Evolutionary conservation across 2,797 vertebrate genomes (phyloP).

Genomic region (Xerus rutilus): DNA sequence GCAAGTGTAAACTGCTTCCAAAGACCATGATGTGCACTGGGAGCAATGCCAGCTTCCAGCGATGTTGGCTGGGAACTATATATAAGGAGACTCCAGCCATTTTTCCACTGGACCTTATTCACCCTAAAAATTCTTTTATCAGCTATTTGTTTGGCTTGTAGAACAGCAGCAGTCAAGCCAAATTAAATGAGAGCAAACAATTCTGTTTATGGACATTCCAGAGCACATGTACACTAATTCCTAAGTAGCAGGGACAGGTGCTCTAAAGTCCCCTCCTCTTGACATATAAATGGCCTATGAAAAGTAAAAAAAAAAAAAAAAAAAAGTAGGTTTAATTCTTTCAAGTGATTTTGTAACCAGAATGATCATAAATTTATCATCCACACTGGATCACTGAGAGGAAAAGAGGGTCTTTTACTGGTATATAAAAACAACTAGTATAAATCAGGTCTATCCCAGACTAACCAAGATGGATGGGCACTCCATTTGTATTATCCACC

Average conservation of each 20-base stretch:
- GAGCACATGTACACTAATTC: neutral
- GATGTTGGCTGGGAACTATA: constrained; percentile 23
- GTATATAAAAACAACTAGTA: neutral
- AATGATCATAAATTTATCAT: neutral
- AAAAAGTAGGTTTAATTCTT: neutral
- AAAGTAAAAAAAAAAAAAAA: neutral
- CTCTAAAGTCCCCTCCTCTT: neutral
- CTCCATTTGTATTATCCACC: neutral
- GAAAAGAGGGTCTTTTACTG: neutral
- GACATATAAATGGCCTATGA: neutral
- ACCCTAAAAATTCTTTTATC: constrained; percentile 17
- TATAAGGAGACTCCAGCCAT: constrained; percentile 9
- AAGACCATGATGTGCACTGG: neutral
- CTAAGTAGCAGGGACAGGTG: neutral
- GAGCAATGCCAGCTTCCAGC: constrained; percentile 42
- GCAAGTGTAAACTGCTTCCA: constrained; percentile 41
- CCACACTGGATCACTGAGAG: neutral
- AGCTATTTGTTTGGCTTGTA: neutral
- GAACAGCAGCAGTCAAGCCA: neutral
- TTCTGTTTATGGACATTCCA: neutral
- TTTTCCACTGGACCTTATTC: constrained; percentile 26
- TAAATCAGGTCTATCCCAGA: neutral
- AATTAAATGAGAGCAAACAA: constrained; percentile 57
- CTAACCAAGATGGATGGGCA: neutral
- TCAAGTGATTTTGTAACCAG: neutral